A percentile compares a stretch with the other conserved stretches of the same genome.
phyloP scores from a whole-genome alignment of 2,888 invertebrate genomes.

The Noctuana brunneofusca region DNA sequence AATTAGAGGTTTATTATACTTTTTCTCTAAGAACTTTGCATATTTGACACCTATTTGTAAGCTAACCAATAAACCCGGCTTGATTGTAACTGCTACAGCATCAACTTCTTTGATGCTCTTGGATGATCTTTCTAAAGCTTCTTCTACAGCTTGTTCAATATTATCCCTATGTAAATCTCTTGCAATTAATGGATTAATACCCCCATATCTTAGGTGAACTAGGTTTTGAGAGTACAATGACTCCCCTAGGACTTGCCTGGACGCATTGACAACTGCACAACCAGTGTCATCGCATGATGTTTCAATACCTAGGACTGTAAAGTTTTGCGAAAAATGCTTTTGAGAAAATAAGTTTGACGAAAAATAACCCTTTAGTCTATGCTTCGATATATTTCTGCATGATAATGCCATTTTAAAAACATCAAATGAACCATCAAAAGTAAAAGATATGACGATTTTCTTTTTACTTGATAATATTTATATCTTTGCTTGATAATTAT shows the following conservation, averaged over 20 bases:
- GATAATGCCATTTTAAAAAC: neutral
- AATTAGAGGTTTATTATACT: slow-evolving; percentile 90
- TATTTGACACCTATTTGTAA: slow-evolving; percentile 91
- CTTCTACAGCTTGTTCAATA: slow-evolving; percentile 88
- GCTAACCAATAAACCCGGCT: slow-evolving; percentile 92
- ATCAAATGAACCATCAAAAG: too few relatives aligned
- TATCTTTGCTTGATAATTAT: too few relatives aligned
- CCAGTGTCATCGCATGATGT: slow-evolving; percentile 99
- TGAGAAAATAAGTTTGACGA: neutral
- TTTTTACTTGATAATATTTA: too few relatives aligned
- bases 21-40: slow-evolving; percentile 88
- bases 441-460: too few relatives aligned
- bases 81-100: slow-evolving; percentile 95
- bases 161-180: slow-evolving; percentile 90
- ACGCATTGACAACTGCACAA: slow-evolving; percentile 90
- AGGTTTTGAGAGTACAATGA: slow-evolving; percentile 90
- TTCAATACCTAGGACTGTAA: slow-evolving; percentile 92
- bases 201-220: slow-evolving; percentile 89
- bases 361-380: neutral
- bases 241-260: slow-evolving; percentile 90
- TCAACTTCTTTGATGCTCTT: slow-evolving; percentile 86
- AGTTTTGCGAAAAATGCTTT: slow-evolving; percentile 36
- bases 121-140: slow-evolving; percentile 84
- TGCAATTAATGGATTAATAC: slow-evolving; percentile 95
- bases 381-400: neutral